Percentiles rank a stretch among this genome's conserved stretches.
phyloP scores from a whole-genome alignment of 2,888 invertebrate genomes.

The Hypolimnas misippus region DNA sequence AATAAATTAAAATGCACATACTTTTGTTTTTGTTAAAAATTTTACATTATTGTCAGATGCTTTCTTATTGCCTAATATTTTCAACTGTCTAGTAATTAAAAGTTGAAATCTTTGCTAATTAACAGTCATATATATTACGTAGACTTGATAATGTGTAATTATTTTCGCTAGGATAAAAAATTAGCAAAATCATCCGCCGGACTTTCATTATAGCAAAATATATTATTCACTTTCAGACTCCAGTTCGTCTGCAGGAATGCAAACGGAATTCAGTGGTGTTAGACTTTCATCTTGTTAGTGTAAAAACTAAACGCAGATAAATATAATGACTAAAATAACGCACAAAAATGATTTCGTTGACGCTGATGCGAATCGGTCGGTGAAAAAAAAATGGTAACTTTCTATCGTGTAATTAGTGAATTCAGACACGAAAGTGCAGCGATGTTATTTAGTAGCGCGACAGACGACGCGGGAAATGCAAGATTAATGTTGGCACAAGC shows the following conservation, averaged over 20 bases:
- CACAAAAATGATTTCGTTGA: slow-evolving; percentile 67
- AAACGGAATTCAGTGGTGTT: slow-evolving; percentile 60
- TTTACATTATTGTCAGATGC: neutral
- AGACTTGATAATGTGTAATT: slow-evolving; percentile 38
- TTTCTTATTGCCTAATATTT: neutral
- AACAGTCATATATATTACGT: slow-evolving; percentile 18
- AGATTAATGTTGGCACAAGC: slow-evolving; percentile 49
- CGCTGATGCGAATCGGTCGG: slow-evolving; percentile 56
- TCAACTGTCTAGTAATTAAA: slow-evolving; percentile 1
- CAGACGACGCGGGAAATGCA: slow-evolving; percentile 50
- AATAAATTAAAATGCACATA: neutral
- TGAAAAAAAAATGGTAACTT: slow-evolving; percentile 68
- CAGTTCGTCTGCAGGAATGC: slow-evolving; percentile 56
- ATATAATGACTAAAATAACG: slow-evolving; percentile 58
- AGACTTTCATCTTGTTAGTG: slow-evolving; percentile 79
- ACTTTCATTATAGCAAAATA: slow-evolving; percentile 47
- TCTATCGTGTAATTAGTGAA: slow-evolving; percentile 79
- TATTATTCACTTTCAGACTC: slow-evolving; percentile 42
- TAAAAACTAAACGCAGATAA: slow-evolving; percentile 64
- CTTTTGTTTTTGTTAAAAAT: neutral
- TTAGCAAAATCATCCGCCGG: slow-evolving; percentile 38
- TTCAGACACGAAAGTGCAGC: slow-evolving; percentile 77
- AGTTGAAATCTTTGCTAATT: slow-evolving; percentile 25
- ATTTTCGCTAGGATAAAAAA: slow-evolving; percentile 47
- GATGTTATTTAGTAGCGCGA: slow-evolving; percentile 53